Evolutionary conservation across 2,888 invertebrate genomes (phyloP).

Genomic region (Tetragonula carbonaria): DNA sequence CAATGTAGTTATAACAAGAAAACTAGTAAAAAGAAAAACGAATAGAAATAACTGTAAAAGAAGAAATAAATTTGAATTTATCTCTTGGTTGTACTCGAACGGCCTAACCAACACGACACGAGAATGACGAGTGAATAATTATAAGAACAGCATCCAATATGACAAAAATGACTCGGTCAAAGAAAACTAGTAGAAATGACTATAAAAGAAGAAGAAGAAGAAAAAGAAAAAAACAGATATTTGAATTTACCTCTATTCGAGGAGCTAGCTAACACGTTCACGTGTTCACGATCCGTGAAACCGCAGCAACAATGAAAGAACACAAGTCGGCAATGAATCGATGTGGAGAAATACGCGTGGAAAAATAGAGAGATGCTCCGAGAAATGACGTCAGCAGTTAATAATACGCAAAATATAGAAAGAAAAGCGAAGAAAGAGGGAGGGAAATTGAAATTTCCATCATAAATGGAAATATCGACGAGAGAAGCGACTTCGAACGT

Average conservation of each 20-base stretch:
- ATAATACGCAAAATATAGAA: background rate
- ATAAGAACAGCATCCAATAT: too few relatives aligned
- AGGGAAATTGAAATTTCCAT: constrained; percentile 1
- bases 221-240: too few relatives aligned
- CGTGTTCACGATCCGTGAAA: background rate
- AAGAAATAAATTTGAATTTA: too few relatives aligned
- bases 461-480: background rate
- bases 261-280: background rate
- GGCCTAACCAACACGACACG: too few relatives aligned
- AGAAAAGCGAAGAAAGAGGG: too few relatives aligned
- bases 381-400: background rate
- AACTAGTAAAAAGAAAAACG: too few relatives aligned
- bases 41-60: too few relatives aligned
- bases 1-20: too few relatives aligned
- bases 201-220: too few relatives aligned
- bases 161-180: background rate
- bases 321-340: background rate
- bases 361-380: background rate
- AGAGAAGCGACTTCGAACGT: background rate
- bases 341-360: background rate
- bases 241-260: background rate
- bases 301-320: background rate
- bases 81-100: too few relatives aligned
- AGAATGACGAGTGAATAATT: too few relatives aligned
- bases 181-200: background rate